phyloP scores from a whole-genome alignment of 2,888 invertebrate species.

The Rotaria socialis region DNA sequence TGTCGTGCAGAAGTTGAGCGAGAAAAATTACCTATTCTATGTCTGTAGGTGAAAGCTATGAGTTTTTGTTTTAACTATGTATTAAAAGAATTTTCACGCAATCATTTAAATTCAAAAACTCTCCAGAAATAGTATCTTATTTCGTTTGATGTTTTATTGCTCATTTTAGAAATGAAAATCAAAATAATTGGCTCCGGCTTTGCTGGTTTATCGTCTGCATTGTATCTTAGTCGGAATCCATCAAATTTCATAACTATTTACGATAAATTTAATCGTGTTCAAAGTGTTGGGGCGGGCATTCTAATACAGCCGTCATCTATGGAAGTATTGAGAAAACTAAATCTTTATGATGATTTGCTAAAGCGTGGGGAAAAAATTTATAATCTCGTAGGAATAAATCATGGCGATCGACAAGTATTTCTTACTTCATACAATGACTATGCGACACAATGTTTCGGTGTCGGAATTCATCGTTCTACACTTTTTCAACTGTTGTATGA shows the following conservation, averaged over 20 bases:
- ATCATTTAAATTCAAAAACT: no score
- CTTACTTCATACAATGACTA: background rate
- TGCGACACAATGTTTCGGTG: background rate
- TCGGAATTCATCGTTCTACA: background rate
- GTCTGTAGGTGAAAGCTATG: no score
- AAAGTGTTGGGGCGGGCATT: background rate
- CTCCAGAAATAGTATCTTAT: no score
- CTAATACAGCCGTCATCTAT: background rate
- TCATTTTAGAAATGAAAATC: background rate
- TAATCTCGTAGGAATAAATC: background rate
- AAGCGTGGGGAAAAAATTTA: background rate
- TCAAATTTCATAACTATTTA: background rate
- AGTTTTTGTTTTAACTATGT: no score
- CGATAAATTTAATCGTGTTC: background rate
- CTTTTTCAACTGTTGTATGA: background rate
- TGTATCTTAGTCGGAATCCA: background rate
- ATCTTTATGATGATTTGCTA: background rate
- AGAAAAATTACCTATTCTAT: no score
- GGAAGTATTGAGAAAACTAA: background rate
- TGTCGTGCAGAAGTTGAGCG: no score
- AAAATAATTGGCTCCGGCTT: background rate
- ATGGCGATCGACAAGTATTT: background rate
- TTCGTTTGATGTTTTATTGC: no score
- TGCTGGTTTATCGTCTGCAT: background rate
- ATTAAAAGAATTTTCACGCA: no score